Evolutionary conservation across 1,140 invertebrate genomes (phyloP), one percentile per base, ranked within the genome.

Genomic region (Aphelinus certus): DNA sequence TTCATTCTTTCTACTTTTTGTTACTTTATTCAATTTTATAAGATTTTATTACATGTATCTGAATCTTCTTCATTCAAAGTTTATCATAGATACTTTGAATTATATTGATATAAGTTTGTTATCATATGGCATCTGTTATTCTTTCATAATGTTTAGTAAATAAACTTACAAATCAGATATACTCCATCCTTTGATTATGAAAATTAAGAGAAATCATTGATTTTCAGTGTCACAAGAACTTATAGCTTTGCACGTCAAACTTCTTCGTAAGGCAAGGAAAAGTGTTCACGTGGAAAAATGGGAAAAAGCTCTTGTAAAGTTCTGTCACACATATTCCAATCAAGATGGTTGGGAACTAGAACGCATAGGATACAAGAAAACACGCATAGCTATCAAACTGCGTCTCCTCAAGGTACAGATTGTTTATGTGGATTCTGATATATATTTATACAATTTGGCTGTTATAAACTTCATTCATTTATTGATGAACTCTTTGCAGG

Each of bases 281-380:
- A 93, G 92, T 77, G 94, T 97, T 42, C 91, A 92, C 77, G 90
- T 92, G 77, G 96, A 97, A 79, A 93, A 94, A 88, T 98, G 97
- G 97, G 96, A 98, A 85, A 92, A 91, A 82, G 92, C 92, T 72
- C 85, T 98, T 73, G 92, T 95, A 64, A 97, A 97, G 88, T 97
- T 98, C 88, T 96, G 95, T 88, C 94, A 97, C 82, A 92, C 92
- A 55, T 97, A 96, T 84, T 94, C 93, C 60, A 91, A 93, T 77
- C 94, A 96, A 82, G 97, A 98, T 91, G 96, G 94, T 73, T 98
- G 96, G 96, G 96, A 98, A 89, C 89, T 99, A 62, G 97, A 98
- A 87, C 90, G 95, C 76, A 97, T 97, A 91, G 97, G 97, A 55
- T 99, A 98, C 86, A 96, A 96, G 84, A 96, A 97, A 88, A 92